phyloP scores from a whole-genome alignment of 2,113 vertebrate genomes.

The Nothobranchius furzeri region DNA sequence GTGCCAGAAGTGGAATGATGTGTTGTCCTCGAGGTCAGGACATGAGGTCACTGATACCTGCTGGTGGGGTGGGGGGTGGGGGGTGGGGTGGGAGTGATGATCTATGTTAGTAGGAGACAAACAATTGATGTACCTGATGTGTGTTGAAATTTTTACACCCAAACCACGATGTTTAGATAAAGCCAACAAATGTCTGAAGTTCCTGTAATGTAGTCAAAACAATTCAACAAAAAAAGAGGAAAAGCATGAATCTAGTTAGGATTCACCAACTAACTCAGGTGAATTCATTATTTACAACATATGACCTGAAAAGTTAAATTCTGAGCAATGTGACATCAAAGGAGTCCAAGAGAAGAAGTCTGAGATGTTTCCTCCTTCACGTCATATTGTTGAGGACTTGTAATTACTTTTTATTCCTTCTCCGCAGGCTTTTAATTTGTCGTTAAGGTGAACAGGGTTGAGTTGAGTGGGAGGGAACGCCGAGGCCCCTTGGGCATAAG shows the following conservation, averaged over 20 bases:
- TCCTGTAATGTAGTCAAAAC: background rate
- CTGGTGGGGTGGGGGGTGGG: background rate
- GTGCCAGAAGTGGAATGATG: background rate
- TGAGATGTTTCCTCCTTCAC: constrained; percentile 21
- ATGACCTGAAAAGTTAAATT: background rate
- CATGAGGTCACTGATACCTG: constrained; percentile 4
- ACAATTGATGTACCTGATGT: no score
- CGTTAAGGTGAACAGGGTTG: constrained; percentile 38
- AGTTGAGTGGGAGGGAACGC: background rate
- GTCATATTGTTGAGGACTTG: constrained; percentile 1
- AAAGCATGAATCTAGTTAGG: background rate
- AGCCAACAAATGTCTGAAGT: no score
- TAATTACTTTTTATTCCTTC: background rate
- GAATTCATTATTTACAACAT: background rate
- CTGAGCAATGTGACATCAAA: constrained; percentile 9
- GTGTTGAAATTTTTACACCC: no score
- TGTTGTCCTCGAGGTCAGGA: background rate
- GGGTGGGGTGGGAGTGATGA: no score
- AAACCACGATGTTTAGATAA: no score
- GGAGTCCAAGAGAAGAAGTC: constrained; percentile 3
- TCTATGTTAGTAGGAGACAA: no score
- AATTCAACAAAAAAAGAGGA: background rate
- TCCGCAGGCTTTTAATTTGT: constrained; percentile 57
- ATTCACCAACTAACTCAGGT: background rate
- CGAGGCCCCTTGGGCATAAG: constrained; percentile 52